Base-by-base conservation (phyloP, 1,140 invertebrate species). In the Ips nitidus region DNA sequence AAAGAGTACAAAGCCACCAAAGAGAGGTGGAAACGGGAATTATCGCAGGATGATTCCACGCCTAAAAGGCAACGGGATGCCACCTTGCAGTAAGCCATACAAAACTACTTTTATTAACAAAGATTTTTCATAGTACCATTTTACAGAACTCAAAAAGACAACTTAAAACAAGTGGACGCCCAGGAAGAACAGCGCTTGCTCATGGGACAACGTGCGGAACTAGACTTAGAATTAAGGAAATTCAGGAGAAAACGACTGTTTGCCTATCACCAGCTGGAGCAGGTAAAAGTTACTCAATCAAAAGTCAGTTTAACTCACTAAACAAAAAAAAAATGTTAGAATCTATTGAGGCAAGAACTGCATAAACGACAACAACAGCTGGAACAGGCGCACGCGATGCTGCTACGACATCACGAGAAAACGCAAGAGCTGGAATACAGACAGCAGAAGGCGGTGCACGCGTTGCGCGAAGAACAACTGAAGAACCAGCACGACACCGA, bases 1-100 rank as follows among this genome's bases (percentile, higher is more conserved):
- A 94, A 94, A 80, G 97, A 99, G 81, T 99, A 99, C 84, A 99
- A 99, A 84, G 90, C 90, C 53, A 98, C 95, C 80, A 99, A 99
- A 84, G 98, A 99, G 80, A 84, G 94, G 76, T 95, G 94, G 90
- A 98, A 95, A 88, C 89, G 92, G 79, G 94, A 97, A 81, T 85
- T 98, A 47, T 93, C 90, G 57, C 90, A 94, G 82, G 93, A 95
- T 79, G 93, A 94, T 79, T 89, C 91, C 41, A 96, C 94, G 71
- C 94, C 95, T 22, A 97, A 97, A 82, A 86, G 94, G 76, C 93
- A 95, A 81, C 86, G 93, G 74, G 95, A 98, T 79, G 93, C 94
- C 55, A 93, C 91, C 50, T 84, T 95, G 79, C 92, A 94, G 86
- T 92, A 78, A 83, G 85, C 84, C 7, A 50, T 45, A 36, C 41